A percentile compares a stretch with the other conserved stretches of the same genome.
phyloP scores from a whole-genome alignment of 2,797 vertebrate species.

The Cetoscarus ocellatus region DNA sequence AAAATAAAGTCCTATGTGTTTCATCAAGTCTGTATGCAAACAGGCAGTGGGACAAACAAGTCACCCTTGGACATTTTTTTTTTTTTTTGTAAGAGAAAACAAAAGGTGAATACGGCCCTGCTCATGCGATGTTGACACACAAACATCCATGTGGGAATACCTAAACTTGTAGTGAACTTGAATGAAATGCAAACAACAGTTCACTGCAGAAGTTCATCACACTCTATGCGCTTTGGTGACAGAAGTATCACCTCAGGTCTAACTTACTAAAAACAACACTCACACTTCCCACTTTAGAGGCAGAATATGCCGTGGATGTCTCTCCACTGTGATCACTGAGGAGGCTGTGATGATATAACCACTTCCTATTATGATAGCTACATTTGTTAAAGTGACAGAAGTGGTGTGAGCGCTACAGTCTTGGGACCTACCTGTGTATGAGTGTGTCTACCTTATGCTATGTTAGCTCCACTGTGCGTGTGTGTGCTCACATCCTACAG shows the following conservation, averaged over 20 bases:
- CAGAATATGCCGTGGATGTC: slow-evolving; percentile 34
- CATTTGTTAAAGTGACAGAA: slow-evolving; percentile 81
- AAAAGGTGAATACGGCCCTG: neutral
- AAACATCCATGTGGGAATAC: slow-evolving; percentile 1
- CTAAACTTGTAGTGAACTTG: too few species aligned
- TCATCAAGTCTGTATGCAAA: neutral
- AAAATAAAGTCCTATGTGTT: too few species aligned
- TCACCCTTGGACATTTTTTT: neutral
- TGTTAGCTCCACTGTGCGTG: slow-evolving; percentile 55
- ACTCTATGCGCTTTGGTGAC: neutral
- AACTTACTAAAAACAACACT: slow-evolving; percentile 27
- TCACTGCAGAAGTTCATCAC: neutral
- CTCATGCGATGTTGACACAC: neutral
- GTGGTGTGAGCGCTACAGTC: slow-evolving; percentile 58
- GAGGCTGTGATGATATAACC: slow-evolving; percentile 67
- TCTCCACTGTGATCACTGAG: slow-evolving; percentile 21
- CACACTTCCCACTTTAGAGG: slow-evolving; percentile 31
- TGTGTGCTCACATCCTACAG: slow-evolving; percentile 61
- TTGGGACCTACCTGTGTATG: slow-evolving; percentile 50
- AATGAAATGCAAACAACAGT: slow-evolving; percentile 11
- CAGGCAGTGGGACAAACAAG: neutral
- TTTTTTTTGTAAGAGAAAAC: neutral
- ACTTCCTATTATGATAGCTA: slow-evolving; percentile 63
- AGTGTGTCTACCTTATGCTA: slow-evolving; percentile 27
- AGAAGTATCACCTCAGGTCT: neutral